Base-by-base conservation (phyloP, 2,888 invertebrate genomes). In the Pheosia gnoma region DNA sequence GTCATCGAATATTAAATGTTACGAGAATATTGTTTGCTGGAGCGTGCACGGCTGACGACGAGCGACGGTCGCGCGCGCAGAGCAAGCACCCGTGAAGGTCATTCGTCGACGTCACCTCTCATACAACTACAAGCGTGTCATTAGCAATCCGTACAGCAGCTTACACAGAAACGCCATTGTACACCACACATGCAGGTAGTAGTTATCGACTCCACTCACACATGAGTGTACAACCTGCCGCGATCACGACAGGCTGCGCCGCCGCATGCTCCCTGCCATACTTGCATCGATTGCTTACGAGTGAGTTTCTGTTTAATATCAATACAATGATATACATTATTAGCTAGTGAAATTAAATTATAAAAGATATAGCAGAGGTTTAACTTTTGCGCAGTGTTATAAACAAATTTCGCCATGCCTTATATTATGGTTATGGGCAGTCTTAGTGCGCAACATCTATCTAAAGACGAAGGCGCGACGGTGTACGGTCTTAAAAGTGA, bases 381-480 rank as follows among this genome's bases (percentile, higher is more conserved):
- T 49, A 41, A 57, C n/a, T 65, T 59, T 53, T 11, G 60, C 59
- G 59, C 56, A 9, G 59, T 65, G 61, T 65, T 36, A 61, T 67
- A 71, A 25, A 71, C 59, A 61, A 67, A 43, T 57, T 25, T 7
- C 67, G 89, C 73, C 57, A 94, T 94, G 94, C 94, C 94, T 69
- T 94, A 94, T 77, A 87, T 94, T 60, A 93, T 94, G 91, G 90
- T 94, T 64, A 93, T 93, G 89, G 94, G 93, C 57, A 89, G 89
- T 78, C 84, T 94, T 37, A 91, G 88, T 67, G 87, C 91, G 62
- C 86, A 83, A 62, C 90, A 92, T 76, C 85, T 94, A 4, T 90
- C 90, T 5, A 93, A 91, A 75, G 92, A 91, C 73, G 93, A 93
- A 69, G 91, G 92, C 57, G 91, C 91, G 25, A 89, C 92, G 41